Base-by-base conservation (phyloP, 2,113 vertebrate species). In the Picathartes gymnocephalus region DNA sequence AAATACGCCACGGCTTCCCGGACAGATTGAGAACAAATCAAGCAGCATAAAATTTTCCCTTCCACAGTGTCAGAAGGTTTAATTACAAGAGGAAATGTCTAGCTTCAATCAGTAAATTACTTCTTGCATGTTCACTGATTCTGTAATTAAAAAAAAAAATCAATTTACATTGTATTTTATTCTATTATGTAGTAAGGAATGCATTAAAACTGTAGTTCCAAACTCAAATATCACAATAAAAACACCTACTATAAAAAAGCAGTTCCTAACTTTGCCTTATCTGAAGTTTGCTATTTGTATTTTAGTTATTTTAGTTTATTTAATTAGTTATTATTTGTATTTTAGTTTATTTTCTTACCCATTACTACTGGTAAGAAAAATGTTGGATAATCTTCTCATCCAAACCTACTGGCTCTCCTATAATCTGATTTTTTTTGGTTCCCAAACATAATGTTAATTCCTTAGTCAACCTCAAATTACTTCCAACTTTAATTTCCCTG, bases 141-240 rank as follows among this genome's bases (percentile, higher is more conserved):
- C 42, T 64, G 42, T 73, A 87, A 80, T 77, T 70, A 28, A 51
- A n/a, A 76, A 50, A 65, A 81, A 77, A 40, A 91, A 92, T 79
- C 65, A 79, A 77, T 95, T 93, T 90, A 33, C 27, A 69, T 64
- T 95, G 35, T 57, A 84, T 90, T 95, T 95, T 93, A 80, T 94
- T 95, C 71, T 88, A 86, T 93, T 94, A 57, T 50, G 57, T 77
- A 53, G 28, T 91, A 87, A 93, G 86, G 79, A 91, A 91, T 65
- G 24, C 10, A 73, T 71, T 80, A 77, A 85, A 85, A 70, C 21
- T 84, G 48, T 62, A 88, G 45, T 22, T 86, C 50, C 73, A 86
- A 70, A 69, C 39, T 73, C 73, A 94, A 90, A 88, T 66, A 81
- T 66, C 35, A 47, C 47, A 90, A 81, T 4, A 19, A 92, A 94